Evolutionary conservation across 2,888 invertebrate species (phyloP).

Genomic region (Boloria euphrosyne): DNA sequence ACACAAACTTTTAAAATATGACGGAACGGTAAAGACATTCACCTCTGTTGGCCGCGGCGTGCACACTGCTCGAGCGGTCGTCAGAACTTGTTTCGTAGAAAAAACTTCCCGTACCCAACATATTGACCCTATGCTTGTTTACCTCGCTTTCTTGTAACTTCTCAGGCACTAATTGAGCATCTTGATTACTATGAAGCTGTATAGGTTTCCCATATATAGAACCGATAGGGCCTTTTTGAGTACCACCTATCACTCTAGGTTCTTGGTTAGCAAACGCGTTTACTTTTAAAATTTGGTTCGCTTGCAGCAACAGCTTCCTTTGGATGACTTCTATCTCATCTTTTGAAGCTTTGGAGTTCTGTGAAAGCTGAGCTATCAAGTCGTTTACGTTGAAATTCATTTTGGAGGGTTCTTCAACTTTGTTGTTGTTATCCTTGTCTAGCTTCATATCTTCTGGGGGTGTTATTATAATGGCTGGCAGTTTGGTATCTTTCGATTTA

Average conservation of each 20-base stretch:
- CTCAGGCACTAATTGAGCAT: conserved; percentile 76
- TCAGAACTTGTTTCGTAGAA: conserved; percentile 84
- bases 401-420: conserved; percentile 43
- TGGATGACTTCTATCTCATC: conserved; percentile 75
- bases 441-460: conserved; percentile 73
- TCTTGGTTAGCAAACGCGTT: conserved; percentile 68
- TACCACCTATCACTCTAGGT: conserved; percentile 63
- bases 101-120: conserved; percentile 73
- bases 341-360: conserved; percentile 72
- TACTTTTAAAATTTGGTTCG: conserved; percentile 77
- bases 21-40: conserved; percentile 66
- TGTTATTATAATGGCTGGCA: conserved; percentile 66
- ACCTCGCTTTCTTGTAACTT: conserved; percentile 69
- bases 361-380: conserved; percentile 72
- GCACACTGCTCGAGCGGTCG: conserved; percentile 83
- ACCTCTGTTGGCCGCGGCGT: conserved; percentile 73
- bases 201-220: conserved; percentile 63
- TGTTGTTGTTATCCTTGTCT: conserved; percentile 48
- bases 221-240: conserved; percentile 62
- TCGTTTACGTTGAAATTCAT: conserved; percentile 73
- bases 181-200: conserved; percentile 48
- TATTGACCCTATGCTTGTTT: conserved; percentile 75
- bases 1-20: conserved; percentile 43
- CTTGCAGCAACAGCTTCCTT: conserved; percentile 69
- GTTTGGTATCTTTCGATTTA: conserved; percentile 70